These are phyloP conservation scores for Rhagoletis pomonella DNA, from an alignment of 1,140 invertebrate genomes.

Conservation along the genomic window DNA sequence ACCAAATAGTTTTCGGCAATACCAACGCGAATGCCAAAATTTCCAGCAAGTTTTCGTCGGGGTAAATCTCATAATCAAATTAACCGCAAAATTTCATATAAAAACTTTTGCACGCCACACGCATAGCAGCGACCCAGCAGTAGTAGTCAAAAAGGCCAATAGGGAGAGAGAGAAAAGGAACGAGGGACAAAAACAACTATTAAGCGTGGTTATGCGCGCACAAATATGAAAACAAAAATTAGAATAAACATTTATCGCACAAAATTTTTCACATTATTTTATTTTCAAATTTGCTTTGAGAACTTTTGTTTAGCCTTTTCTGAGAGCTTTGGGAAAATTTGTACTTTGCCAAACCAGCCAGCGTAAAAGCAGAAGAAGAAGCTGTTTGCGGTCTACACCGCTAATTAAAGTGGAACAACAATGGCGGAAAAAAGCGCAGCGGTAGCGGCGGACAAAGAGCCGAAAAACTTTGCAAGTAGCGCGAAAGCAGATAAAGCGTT, in stretches of 20 bases:
- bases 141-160: too few relatives aligned
- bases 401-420: slow-evolving; percentile 47
- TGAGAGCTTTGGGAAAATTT: not conserved
- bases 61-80: slow-evolving; percentile 40
- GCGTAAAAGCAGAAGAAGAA: not conserved
- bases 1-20: slow-evolving; percentile 38
- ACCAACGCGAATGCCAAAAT: slow-evolving; percentile 1
- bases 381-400: slow-evolving; percentile 34
- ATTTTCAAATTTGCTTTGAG: not conserved
- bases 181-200: not conserved
- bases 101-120: slow-evolving; percentile 30
- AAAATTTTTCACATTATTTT: slow-evolving; percentile 30
- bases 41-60: slow-evolving; percentile 11
- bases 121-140: not conserved
- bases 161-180: not conserved
- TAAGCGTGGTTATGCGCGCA: not conserved
- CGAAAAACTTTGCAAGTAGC: slow-evolving; percentile 17
- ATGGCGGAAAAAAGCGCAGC: not conserved
- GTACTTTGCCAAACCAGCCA: not conserved
- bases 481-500: not conserved
- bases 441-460: not conserved
- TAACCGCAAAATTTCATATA: slow-evolving; percentile 44
- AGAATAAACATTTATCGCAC: slow-evolving; percentile 35
- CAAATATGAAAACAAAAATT: slow-evolving; percentile 41
- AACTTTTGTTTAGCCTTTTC: not conserved